Evolutionary conservation across 1,140 invertebrate genomes (phyloP), one percentile per base, ranked within the genome.

Genomic region (Meloidogyne hapla): DNA sequence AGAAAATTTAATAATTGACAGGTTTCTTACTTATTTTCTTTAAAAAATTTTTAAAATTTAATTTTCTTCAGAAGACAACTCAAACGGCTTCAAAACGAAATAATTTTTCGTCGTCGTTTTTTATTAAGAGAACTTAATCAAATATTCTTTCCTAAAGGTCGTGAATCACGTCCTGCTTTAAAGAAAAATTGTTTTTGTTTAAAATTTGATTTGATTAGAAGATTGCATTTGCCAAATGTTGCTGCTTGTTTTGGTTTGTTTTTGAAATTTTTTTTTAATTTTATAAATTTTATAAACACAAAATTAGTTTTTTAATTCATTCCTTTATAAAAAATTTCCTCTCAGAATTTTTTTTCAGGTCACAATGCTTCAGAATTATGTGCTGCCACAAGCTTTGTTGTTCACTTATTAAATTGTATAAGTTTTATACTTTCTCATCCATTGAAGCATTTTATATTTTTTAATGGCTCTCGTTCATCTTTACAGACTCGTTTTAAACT

Each of bases 331-430:
- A n/a, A 8, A 25, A n/a, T n/a, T 5, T 26, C 8, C 26, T 48
- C 5, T 13, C 2, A 12, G 3, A n/a, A n/a, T n/a, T n/a, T n/a
- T n/a, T 28, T 65, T 79, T 76, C 45, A 83, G 82, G 70, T 13
- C 83, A 83, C 70, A 70, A 66, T 25, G 83, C 83, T 45, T 23
- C 21, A 6, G 79, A 83, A 77, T 40, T 76, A 1, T 67, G 83
- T 45, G 82, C 83, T 25, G 80, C 83, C 9, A 65, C 80, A 18
- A 73, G 80, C 23, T 69, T 79, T 74, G 56, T 83, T 15, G 68
- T 82, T 28, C 75, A 85, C 61, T 28, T 83, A 18, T 45, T 83
- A 2, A 38, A 75, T 33, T 15, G 63, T 8, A 74, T 83, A 42
- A 62, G 74, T 33, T 38, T 62, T 28, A 71, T 82, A 62, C 48